Conservation (phyloP, 30 jellyfish, hydroid and myxozoan genomes). For the Calvadosia cruxmelitensis region DNA sequence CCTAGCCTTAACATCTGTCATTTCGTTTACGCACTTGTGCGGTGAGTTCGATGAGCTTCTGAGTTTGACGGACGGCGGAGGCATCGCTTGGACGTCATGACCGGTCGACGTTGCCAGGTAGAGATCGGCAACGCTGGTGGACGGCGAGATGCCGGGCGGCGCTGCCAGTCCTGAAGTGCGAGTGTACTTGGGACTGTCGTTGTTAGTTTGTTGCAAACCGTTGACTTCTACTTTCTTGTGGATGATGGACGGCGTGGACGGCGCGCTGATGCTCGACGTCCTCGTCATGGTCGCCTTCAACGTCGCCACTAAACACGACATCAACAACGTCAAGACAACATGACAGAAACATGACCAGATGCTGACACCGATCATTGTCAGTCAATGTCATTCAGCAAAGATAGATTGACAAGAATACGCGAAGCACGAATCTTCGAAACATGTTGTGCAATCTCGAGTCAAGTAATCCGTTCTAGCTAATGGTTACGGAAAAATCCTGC, state of each 20-base stretch:
- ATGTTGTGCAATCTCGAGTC: too few species aligned
- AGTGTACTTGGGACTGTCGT: conserved; percentile 22
- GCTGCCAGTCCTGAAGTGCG: conserved; percentile 3
- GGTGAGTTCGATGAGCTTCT: neutral
- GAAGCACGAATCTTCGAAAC: too few species aligned
- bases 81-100: conserved; percentile 12
- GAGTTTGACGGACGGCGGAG: neutral
- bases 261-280: conserved; percentile 49
- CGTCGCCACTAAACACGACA: conserved; percentile 61
- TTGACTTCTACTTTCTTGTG: conserved; percentile 32
- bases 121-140: conserved; percentile 77
- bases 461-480: too few species aligned
- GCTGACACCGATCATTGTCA: too few species aligned
- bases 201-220: conserved; percentile 34
- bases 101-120: conserved; percentile 35
- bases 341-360: too few species aligned
- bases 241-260: conserved; percentile 60
- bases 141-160: conserved; percentile 47
- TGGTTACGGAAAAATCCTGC: too few species aligned
- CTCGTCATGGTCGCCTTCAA: conserved; percentile 44
- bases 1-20: too few species aligned
- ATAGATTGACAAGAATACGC: too few species aligned
- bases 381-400: too few species aligned
- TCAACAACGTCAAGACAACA: too few species aligned
- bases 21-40: neutral